Evolutionary conservation across 2,888 invertebrate genomes (phyloP), one percentile per base, ranked within the genome.

Genomic region (Leptinotarsa juncta): DNA sequence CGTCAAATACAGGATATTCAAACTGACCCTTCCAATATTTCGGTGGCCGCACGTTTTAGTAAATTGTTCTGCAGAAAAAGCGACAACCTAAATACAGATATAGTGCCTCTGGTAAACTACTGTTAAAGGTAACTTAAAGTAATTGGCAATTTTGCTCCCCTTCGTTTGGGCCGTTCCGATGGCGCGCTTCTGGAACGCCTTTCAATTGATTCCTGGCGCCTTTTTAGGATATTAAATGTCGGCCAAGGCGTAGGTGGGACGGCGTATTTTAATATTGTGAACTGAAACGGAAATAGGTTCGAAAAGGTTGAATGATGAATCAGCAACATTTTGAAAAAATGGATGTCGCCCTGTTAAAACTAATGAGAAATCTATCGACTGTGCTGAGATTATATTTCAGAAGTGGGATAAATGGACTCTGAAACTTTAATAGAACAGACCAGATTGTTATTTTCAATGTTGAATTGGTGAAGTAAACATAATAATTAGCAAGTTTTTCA

Each of bases 101-200:
- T 77, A 78, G 78, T 80, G 77, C 72, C 73, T 62, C 55, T 66
- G 70, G 78, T 77, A 78, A 79, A 78, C 80, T 77, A 79, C 76
- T 76, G 78, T 77, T 76, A 77, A 76, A 79, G 78, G 81, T 81
- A 81, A 81, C 79, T 81, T 80, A 75, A 77, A 79, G 81, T 80
- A 81, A 81, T 81, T 80, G 81, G 76, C 81, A 79, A 80, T 81
- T 79, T 79, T 70, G 78, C 72, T 65, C 73, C 75, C 74, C 76
- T 62, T 32, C 62, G 60, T 60, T 60, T 60, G 32, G 42, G 62
- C 76, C 74, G 73, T 74, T 73, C 51, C 73, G 72, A 23, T 23
- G 42, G 42, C 26, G 50, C 50, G 68, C 57, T 62, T 57, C 49
- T 60, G 42, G n/a, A 51, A 51, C 49, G 57, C 57, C 71, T 67